Evolutionary conservation across 2,797 vertebrate species (phyloP).

Genomic region (Siniperca scherzeri): DNA sequence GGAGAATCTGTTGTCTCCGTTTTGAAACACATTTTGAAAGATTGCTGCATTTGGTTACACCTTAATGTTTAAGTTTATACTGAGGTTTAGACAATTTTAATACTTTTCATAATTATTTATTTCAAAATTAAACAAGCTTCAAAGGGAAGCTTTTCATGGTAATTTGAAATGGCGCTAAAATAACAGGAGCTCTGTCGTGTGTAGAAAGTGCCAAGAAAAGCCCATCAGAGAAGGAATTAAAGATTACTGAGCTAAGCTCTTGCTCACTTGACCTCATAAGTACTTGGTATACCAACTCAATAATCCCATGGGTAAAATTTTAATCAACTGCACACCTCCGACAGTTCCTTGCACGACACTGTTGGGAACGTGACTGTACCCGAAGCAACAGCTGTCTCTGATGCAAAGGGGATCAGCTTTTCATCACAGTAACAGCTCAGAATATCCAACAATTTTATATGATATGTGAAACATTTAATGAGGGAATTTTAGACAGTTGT

Average conservation of each 20-base stretch:
- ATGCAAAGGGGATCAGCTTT: constrained; percentile 38
- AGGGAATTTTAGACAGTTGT: constrained; percentile 4
- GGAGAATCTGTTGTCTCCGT: not conserved
- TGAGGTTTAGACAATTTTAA: not conserved
- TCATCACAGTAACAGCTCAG: constrained; percentile 16
- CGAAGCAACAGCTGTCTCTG: constrained; percentile 54
- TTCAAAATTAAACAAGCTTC: constrained; percentile 28
- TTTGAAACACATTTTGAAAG: not conserved
- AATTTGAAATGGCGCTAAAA: constrained; percentile 45
- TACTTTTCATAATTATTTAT: constrained; percentile 3
- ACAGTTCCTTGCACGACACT: constrained; percentile 20
- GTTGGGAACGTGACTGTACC: constrained; percentile 13
- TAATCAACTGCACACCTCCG: constrained; percentile 74
- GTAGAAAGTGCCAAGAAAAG: constrained; percentile 67
- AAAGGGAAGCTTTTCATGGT: constrained; percentile 32
- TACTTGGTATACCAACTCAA: constrained; percentile 72
- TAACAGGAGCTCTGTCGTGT: constrained; percentile 34
- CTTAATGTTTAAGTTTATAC: constrained; percentile 3
- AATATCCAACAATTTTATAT: constrained; percentile 30
- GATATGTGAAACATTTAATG: constrained; percentile 14
- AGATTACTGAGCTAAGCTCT: constrained; percentile 79
- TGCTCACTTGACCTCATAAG: constrained; percentile 78
- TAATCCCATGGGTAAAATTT: constrained; percentile 72
- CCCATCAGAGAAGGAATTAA: constrained; percentile 77
- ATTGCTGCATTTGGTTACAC: constrained; percentile 4